phyloP scores from a whole-genome alignment of 1,140 invertebrate genomes.

The Gryllus bimaculatus region DNA sequence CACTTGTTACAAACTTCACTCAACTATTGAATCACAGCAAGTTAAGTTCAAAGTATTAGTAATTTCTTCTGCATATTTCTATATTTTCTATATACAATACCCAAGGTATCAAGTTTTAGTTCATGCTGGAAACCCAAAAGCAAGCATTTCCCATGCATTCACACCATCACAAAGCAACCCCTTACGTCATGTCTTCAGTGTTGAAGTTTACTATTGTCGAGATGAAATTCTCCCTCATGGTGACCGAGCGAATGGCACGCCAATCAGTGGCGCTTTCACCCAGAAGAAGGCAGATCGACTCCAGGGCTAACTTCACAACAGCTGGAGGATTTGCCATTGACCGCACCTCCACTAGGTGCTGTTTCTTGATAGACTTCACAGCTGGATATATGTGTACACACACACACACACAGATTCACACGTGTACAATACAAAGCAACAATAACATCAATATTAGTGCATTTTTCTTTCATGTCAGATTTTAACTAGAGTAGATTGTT shows the following conservation, averaged over 20 bases:
- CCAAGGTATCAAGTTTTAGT: no score
- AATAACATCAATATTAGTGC: not conserved
- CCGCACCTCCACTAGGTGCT: slow-evolving; percentile 57
- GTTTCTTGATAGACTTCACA: slow-evolving; percentile 61
- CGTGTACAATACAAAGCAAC: not conserved
- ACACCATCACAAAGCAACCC: slow-evolving; percentile 22
- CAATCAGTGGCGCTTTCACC: slow-evolving; percentile 85
- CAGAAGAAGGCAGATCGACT: slow-evolving; percentile 89
- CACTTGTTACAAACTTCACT: no score
- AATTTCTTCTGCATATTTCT: no score
- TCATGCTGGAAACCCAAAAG: not conserved
- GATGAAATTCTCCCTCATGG: slow-evolving; percentile 61
- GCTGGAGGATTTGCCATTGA: slow-evolving; percentile 57
- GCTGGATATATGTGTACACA: slow-evolving; percentile 34
- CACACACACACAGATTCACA: not conserved
- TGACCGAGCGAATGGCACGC: slow-evolving; percentile 80
- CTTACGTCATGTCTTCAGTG: slow-evolving; percentile 54
- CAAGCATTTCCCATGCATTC: not conserved
- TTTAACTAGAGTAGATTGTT: no score
- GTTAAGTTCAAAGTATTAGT: no score
- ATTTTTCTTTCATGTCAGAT: no score
- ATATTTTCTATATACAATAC: no score
- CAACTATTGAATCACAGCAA: no score
- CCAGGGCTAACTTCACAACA: slow-evolving; percentile 71
- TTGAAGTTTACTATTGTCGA: slow-evolving; percentile 59